These are phyloP conservation scores for Andrena marginata DNA, from an alignment of 2,888 invertebrate species.

Conservation along the genomic window DNA sequence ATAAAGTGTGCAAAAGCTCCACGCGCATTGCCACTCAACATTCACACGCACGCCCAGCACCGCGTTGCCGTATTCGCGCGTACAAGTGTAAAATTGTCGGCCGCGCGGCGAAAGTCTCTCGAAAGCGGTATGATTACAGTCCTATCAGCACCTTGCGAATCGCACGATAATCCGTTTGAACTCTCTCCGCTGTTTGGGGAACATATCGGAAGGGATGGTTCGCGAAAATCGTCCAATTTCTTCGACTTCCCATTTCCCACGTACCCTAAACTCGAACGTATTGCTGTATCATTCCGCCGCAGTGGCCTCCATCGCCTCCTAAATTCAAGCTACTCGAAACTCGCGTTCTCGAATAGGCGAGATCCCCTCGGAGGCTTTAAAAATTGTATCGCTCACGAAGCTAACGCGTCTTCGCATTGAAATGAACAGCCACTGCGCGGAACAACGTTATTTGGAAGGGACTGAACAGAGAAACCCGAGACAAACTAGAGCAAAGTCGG, in stretches of 20 bases:
- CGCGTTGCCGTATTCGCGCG: neutral
- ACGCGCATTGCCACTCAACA: slow-evolving; percentile 6
- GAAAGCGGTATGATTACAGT: slow-evolving; percentile 7
- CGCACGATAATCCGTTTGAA: neutral
- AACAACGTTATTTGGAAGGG: too few species aligned
- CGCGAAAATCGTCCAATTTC: neutral
- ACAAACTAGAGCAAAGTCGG: neutral
- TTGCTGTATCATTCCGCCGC: too few species aligned
- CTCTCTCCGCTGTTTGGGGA: neutral
- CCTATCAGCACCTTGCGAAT: slow-evolving; percentile 39
- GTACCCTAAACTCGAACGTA: too few species aligned
- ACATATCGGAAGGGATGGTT: slow-evolving; percentile 1
- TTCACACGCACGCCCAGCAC: neutral
- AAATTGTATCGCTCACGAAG: too few species aligned
- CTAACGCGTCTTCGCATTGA: too few species aligned
- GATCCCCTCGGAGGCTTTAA: too few species aligned
- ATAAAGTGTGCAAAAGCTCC: slow-evolving; percentile 17
- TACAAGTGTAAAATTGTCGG: slow-evolving; percentile 4
- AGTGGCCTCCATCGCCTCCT: too few species aligned
- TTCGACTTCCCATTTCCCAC: neutral
- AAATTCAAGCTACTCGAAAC: too few species aligned
- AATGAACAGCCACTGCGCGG: too few species aligned
- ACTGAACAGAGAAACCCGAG: neutral
- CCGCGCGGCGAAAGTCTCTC: slow-evolving; percentile 16
- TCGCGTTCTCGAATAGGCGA: too few species aligned